Conservation (phyloP, 2,888 invertebrate genomes). For the Hydrotaea cyrtoneurina region DNA sequence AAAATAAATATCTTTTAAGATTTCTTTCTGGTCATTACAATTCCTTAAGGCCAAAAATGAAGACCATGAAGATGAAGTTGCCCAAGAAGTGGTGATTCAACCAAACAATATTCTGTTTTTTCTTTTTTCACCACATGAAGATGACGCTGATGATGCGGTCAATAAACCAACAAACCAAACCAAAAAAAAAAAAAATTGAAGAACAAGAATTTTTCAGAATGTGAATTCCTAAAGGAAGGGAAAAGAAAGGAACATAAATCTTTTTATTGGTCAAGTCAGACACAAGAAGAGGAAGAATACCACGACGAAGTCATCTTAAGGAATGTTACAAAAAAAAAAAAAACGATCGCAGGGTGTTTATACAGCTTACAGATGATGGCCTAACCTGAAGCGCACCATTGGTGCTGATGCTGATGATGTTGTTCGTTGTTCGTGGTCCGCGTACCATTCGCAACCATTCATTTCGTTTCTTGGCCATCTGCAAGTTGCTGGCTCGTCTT, state of each 20-base stretch:
- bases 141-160: neutral
- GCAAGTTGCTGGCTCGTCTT: constrained; percentile 9
- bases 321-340: constrained; percentile 1
- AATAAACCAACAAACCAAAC: constrained; percentile 17
- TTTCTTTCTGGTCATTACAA: constrained; percentile 31
- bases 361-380: neutral
- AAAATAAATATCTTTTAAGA: constrained; percentile 1
- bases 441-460: neutral
- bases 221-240: constrained; percentile 47
- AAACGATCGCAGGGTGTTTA: neutral
- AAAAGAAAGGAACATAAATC: constrained; percentile 21
- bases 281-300: neutral
- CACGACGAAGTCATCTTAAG: neutral
- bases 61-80: neutral
- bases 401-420: neutral
- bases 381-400: neutral
- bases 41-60: constrained; percentile 13
- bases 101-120: too few species aligned
- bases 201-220: constrained; percentile 52
- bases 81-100: neutral
- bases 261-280: constrained; percentile 18
- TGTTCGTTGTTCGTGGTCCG: neutral
- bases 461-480: constrained; percentile 21
- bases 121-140: neutral
- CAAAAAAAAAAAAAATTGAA: neutral